These are phyloP conservation scores for Oasisia sp. DNA, from an alignment of 2,888 invertebrate genomes.

Conservation along the genomic window DNA sequence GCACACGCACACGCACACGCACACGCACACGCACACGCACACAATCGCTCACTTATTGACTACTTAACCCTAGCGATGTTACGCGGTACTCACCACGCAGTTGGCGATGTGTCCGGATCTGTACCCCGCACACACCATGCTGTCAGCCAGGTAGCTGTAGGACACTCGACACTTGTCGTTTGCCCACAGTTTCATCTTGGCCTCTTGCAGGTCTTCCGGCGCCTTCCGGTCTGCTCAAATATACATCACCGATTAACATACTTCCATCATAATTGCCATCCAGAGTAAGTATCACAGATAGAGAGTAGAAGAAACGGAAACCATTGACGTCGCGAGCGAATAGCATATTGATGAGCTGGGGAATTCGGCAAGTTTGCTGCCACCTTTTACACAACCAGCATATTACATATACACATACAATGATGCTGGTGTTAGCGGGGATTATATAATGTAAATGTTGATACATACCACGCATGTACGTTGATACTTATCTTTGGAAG, in stretches of 20 bases:
- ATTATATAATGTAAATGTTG: background rate
- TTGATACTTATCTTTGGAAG: background rate
- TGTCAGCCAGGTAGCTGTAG: slow-evolving; percentile 25
- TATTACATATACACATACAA: background rate
- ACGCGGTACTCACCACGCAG: slow-evolving; percentile 32
- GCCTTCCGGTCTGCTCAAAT: slow-evolving; percentile 21
- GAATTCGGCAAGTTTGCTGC: too few relatives aligned
- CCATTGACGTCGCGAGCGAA: background rate
- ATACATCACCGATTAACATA: background rate
- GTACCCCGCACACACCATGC: slow-evolving; percentile 58
- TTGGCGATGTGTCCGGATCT: slow-evolving; percentile 53
- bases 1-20: too few relatives aligned
- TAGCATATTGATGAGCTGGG: too few relatives aligned
- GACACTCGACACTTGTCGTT: slow-evolving; percentile 50
- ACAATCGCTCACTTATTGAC: too few relatives aligned
- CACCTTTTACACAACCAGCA: background rate
- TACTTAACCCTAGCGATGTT: too few relatives aligned
- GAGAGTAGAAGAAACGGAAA: background rate
- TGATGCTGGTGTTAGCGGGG: background rate
- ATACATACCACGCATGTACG: background rate
- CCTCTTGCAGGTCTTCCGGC: slow-evolving; percentile 47
- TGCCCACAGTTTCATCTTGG: slow-evolving; percentile 58
- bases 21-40: too few relatives aligned
- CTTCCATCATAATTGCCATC: too few relatives aligned
- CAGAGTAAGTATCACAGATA: too few relatives aligned